A percentile compares a stretch with the other conserved stretches of the same genome.
Conservation (phyloP, 2,113 vertebrate genomes). For the Tychaedon coryphoeus region DNA sequence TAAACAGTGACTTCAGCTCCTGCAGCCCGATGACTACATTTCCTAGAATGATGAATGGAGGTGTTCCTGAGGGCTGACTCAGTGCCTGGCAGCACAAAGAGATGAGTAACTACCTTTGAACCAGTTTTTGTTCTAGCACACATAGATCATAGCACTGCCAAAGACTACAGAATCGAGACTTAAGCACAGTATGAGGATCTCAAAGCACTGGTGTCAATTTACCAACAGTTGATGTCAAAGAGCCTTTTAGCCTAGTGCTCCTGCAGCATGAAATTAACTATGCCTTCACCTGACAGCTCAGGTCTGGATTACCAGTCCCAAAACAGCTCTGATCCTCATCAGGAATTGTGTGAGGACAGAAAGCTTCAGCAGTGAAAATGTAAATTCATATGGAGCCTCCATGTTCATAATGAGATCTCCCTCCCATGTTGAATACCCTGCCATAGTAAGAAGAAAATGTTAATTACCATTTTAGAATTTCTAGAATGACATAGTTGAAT, state of each 20-base stretch:
- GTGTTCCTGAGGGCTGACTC: slow-evolving; percentile 47
- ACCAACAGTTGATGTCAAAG: background rate
- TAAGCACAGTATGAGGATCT: slow-evolving; percentile 6
- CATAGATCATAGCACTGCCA: background rate
- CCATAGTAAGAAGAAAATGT: background rate
- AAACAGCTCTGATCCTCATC: background rate
- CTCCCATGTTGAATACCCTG: background rate
- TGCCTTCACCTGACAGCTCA: background rate
- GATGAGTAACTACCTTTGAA: slow-evolving; percentile 54
- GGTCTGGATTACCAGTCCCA: background rate
- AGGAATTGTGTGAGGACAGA: background rate
- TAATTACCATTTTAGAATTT: background rate
- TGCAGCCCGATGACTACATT: background rate
- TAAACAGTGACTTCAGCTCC: slow-evolving; percentile 22
- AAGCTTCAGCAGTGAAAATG: background rate
- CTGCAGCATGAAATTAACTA: background rate
- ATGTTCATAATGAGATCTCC: background rate
- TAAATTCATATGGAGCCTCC: background rate
- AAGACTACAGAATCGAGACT: background rate
- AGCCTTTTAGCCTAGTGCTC: background rate
- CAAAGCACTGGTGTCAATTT: background rate
- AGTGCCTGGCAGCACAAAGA: slow-evolving; percentile 40
- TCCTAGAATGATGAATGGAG: slow-evolving; percentile 26
- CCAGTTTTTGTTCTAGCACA: slow-evolving; percentile 29
- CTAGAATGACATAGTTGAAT: background rate